A percentile compares a stretch with the other conserved stretches of the same genome.
phyloP scores from a whole-genome alignment of 2,113 vertebrate species.

The Propithecus coquereli region DNA sequence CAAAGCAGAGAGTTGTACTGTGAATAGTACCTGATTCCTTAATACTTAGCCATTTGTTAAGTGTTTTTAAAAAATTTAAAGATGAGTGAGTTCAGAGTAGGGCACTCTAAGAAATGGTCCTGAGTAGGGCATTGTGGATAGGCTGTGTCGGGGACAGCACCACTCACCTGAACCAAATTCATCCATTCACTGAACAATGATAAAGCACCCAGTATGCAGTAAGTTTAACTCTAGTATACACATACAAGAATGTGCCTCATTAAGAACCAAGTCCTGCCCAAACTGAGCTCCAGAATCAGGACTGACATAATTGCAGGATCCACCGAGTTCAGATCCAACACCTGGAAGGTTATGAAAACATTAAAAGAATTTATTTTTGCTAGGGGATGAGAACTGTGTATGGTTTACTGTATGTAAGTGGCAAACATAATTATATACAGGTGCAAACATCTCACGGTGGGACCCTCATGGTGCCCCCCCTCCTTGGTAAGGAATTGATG shows the following conservation, averaged over 20 bases:
- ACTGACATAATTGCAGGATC: background rate
- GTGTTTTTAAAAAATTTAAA: background rate
- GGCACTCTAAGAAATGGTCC: background rate
- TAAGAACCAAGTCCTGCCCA: background rate
- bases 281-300: background rate
- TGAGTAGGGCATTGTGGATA: background rate
- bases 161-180: background rate
- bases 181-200: background rate
- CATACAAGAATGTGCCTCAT: background rate
- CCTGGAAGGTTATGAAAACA: background rate
- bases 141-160: background rate
- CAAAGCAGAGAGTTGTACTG: background rate
- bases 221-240: background rate
- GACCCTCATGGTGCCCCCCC: background rate
- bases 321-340: background rate
- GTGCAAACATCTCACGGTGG: background rate
- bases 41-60: background rate
- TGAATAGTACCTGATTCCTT: background rate
- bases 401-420: background rate
- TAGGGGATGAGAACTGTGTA: background rate
- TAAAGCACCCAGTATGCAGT: rapidly evolving
- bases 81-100: background rate
- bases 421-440: background rate
- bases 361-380: background rate
- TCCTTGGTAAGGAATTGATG: background rate